Conservation (phyloP, 2,113 vertebrate species). For the Zeus faber region DNA sequence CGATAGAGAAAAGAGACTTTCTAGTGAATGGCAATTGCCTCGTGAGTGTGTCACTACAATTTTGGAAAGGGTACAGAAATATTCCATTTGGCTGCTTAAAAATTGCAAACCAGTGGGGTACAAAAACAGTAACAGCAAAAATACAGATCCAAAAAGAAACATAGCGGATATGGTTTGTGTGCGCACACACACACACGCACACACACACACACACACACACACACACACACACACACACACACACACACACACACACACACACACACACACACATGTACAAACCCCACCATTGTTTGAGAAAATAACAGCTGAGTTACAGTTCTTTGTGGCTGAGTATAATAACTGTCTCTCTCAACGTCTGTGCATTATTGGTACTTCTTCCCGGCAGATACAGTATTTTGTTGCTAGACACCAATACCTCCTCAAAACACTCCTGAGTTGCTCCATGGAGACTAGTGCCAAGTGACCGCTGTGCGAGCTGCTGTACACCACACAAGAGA, state of each 20-base stretch:
- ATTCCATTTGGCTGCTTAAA: slow-evolving; percentile 64
- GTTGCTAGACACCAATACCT: slow-evolving; percentile 50
- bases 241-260: neutral
- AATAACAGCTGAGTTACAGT: slow-evolving; percentile 35
- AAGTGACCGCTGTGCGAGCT: slow-evolving; percentile 49
- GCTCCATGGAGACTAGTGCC: slow-evolving; percentile 58
- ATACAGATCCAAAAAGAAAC: slow-evolving; percentile 44
- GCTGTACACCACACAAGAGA: slow-evolving; percentile 44
- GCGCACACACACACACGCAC: slow-evolving; percentile 11
- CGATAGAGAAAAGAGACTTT: slow-evolving; percentile 60
- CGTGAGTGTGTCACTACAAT: slow-evolving; percentile 64
- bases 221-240: slow-evolving; percentile 22
- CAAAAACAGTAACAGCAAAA: slow-evolving; percentile 59
- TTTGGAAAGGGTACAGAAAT: slow-evolving; percentile 54
- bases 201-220: slow-evolving; percentile 13
- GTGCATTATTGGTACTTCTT: slow-evolving; percentile 27
- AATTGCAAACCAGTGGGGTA: slow-evolving; percentile 66
- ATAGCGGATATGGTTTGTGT: slow-evolving; percentile 44
- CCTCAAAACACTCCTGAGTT: slow-evolving; percentile 49
- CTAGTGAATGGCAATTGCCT: slow-evolving; percentile 59
- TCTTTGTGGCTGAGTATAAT: slow-evolving; percentile 41
- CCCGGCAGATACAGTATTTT: slow-evolving; percentile 42
- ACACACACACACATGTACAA: neutral
- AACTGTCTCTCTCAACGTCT: slow-evolving; percentile 31
- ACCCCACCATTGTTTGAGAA: slow-evolving; percentile 19